Evolutionary conservation across 2,888 invertebrate genomes (phyloP).

Genomic region (Lithophane leautieri): DNA sequence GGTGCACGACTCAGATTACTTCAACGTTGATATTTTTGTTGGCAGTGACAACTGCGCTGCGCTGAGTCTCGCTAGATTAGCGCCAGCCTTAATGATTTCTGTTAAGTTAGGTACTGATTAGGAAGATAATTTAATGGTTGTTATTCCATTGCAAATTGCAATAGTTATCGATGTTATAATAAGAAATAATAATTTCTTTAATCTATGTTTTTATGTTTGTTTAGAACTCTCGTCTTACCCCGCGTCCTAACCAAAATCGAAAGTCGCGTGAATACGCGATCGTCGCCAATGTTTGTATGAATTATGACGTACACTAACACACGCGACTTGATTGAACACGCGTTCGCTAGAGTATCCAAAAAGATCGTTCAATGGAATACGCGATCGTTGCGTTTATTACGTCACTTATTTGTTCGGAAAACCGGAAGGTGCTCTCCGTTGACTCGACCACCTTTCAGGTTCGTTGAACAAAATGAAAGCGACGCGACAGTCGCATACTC

Average conservation of each 20-base stretch:
- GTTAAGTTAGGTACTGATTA: neutral
- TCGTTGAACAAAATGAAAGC: no score
- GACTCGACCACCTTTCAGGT: no score
- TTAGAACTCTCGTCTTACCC: neutral
- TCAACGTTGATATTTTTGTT: no score
- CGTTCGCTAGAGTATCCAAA: neutral
- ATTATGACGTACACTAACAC: neutral
- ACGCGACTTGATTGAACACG: no score
- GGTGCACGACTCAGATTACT: no score
- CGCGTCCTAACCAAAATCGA: neutral
- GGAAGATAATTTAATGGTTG: neutral
- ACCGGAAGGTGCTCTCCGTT: no score
- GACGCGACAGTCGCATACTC: no score
- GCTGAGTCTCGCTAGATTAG: no score
- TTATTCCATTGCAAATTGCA: neutral
- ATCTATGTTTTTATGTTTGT: neutral
- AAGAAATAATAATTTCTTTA: neutral
- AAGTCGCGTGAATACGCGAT: neutral
- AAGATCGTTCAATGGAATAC: neutral
- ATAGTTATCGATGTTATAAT: neutral
- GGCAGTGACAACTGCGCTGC: no score
- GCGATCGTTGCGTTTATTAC: neutral
- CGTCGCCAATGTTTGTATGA: neutral
- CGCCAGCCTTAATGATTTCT: no score
- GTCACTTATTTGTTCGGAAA: no score